Evolutionary conservation across 2,797 vertebrate genomes (phyloP).

Genomic region (Neosilurus mollespiculum): DNA sequence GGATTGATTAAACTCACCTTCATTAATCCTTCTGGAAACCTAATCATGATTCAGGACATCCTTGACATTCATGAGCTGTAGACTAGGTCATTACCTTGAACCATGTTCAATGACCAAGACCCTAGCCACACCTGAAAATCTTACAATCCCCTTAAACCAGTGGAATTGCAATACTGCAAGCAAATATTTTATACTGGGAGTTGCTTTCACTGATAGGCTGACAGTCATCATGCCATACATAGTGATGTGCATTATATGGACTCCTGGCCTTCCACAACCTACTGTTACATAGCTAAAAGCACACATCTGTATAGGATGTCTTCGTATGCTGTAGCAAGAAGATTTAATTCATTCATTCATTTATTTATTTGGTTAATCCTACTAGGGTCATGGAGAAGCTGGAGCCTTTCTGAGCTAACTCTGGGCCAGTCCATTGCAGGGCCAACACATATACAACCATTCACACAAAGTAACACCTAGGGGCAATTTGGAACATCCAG

Average conservation of each 20-base stretch:
- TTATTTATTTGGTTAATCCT: no score
- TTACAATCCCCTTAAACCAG: neutral
- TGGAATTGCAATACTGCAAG: neutral
- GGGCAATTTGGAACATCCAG: no score
- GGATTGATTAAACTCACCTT: slow-evolving; percentile 39
- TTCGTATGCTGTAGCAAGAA: neutral
- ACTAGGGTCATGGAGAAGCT: no score
- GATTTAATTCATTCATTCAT: no score
- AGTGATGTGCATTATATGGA: no score
- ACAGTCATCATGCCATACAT: neutral
- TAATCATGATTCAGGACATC: neutral
- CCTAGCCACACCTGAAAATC: neutral
- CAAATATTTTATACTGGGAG: neutral
- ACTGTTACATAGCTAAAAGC: neutral
- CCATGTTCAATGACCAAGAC: neutral
- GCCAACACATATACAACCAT: no score
- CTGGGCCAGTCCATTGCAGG: no score
- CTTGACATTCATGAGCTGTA: neutral
- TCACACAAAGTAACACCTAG: no score
- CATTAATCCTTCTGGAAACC: slow-evolving; percentile 31
- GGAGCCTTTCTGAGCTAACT: no score
- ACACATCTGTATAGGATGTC: neutral
- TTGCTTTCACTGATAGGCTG: neutral
- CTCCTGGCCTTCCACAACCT: neutral
- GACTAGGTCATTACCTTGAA: slow-evolving; percentile 3